Evolutionary conservation across 2,113 vertebrate genomes (phyloP), one percentile per base, ranked within the genome.

Genomic region (Eublepharis macularius): DNA sequence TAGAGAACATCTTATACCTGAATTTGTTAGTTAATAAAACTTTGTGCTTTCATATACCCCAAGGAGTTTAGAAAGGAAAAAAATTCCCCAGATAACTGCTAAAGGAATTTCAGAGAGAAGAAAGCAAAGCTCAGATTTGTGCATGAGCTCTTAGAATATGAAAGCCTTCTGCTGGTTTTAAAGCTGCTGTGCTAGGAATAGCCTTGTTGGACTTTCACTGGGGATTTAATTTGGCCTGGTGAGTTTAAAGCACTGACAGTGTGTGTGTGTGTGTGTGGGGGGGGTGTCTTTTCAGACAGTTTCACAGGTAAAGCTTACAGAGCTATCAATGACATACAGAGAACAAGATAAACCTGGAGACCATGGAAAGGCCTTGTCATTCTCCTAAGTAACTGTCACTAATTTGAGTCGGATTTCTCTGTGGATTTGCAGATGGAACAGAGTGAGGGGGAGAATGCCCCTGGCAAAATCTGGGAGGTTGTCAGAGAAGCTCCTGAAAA

Each of bases 381-480:
- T 65, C 69, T 86, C 82, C 57, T 41, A 83, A 82, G 60, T 84
- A 89, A 86, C 72, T 49, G 41, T 45, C 82, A 86, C 2, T 86
- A 81, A 85, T 74, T 10, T 78, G 6, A 81, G 54, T 66, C 49
- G 17, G 45, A 65, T 34, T 66, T 49, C 49, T 87, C 80, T 1
- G 7, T 19, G n/a, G 14, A 9, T 80, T 81, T 83, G 32, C 41
- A 83, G 6, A 45, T 80, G 26, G 2, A 83, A 47, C 41, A 69
- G 66, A 84, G 74, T 47, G 39, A 66, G 47, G 77, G 34, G 75
- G 26, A 76, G 49, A 54, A 85, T 34, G 29, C 79, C 36, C 2
- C 73, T 77, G 73, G 81, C 76, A 88, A 86, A 88, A 78, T 39
- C 47, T 76, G 49, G 69, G 24, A 85, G 85, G 32, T 70, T 91